phyloP scores from a whole-genome alignment of 2,888 invertebrate genomes.

The Rambutsinella grinnellia region DNA sequence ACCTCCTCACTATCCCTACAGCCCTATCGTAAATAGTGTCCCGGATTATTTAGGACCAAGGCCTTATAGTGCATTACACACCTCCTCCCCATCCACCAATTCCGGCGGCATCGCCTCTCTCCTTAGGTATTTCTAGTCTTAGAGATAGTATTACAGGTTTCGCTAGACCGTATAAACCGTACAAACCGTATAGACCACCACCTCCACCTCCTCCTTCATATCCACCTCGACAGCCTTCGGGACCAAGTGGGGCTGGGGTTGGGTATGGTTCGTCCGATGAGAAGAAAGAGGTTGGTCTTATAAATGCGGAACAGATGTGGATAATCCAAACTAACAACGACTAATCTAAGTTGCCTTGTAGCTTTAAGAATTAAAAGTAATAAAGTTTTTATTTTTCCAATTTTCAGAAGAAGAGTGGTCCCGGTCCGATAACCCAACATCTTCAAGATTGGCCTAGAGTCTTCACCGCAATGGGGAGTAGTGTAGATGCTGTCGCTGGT shows the following conservation, averaged over 20 bases:
- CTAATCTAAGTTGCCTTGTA: too few relatives aligned
- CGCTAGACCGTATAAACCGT: slow-evolving; percentile 5
- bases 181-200: not conserved
- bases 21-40: slow-evolving; percentile 6
- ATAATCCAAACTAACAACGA: too few relatives aligned
- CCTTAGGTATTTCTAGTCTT: slow-evolving; percentile 6
- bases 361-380: not conserved
- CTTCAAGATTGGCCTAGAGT: slow-evolving; percentile 36
- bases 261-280: not conserved
- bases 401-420: not conserved
- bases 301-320: too few relatives aligned
- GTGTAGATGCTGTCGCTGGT: slow-evolving; percentile 37
- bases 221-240: not conserved
- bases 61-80: not conserved
- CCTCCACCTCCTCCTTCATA: not conserved
- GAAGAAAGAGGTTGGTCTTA: slow-evolving; percentile 3
- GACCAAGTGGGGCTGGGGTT: not conserved
- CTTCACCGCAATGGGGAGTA: slow-evolving; percentile 38
- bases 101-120: not conserved
- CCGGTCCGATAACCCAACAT: slow-evolving; percentile 23
- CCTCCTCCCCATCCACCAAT: slow-evolving; percentile 9
- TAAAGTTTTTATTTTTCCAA: not conserved
- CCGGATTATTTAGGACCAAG: not conserved
- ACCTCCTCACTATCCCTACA: slow-evolving; percentile 20
- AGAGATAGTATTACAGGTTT: slow-evolving; percentile 17